Percentiles rank a stretch among this genome's conserved stretches.
These are phyloP conservation scores for Himantopus leucocephalus DNA, from an alignment of 2,113 vertebrate genomes.

Conservation along the genomic window DNA sequence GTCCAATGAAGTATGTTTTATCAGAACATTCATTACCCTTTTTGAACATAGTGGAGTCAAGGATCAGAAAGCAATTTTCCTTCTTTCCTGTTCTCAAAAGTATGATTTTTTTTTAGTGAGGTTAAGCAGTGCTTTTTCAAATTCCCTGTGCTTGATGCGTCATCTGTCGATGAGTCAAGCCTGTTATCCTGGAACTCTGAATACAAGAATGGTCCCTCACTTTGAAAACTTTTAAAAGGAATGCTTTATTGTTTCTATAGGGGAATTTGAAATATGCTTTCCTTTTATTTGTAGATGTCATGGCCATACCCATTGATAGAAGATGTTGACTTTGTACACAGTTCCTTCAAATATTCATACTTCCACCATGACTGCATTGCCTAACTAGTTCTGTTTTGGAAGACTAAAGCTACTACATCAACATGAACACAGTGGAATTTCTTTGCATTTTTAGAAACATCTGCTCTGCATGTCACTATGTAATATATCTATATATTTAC, in stretches of 20 bases:
- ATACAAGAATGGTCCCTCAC: constrained; percentile 39
- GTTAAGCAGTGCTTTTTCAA: constrained; percentile 79
- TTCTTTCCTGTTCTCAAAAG: constrained; percentile 74
- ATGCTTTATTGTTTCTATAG: constrained; percentile 15
- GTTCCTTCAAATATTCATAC: not conserved
- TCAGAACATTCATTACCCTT: constrained; percentile 74
- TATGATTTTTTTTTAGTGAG: constrained; percentile 62
- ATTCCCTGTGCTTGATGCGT: constrained; percentile 75
- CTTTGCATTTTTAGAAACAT: constrained; percentile 46
- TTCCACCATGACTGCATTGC: not conserved
- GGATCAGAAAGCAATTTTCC: constrained; percentile 78
- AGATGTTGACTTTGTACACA: not conserved
- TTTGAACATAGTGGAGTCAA: constrained; percentile 65
- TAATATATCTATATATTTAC: constrained; percentile 10
- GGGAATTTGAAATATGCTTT: not conserved
- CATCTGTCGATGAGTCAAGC: constrained; percentile 79
- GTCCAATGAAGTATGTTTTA: constrained; percentile 62
- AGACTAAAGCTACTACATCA: not conserved
- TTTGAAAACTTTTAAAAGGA: constrained; percentile 51
- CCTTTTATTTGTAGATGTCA: constrained; percentile 26
- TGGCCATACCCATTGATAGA: constrained; percentile 8
- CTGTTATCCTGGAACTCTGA: constrained; percentile 71
- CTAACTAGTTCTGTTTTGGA: not conserved
- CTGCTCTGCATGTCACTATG: not conserved
- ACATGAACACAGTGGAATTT: constrained; percentile 30